A percentile compares a stretch with the other conserved stretches of the same genome.
Evolutionary conservation across 1,140 invertebrate genomes (phyloP).

Genomic region (Agraylea sexmaculata): DNA sequence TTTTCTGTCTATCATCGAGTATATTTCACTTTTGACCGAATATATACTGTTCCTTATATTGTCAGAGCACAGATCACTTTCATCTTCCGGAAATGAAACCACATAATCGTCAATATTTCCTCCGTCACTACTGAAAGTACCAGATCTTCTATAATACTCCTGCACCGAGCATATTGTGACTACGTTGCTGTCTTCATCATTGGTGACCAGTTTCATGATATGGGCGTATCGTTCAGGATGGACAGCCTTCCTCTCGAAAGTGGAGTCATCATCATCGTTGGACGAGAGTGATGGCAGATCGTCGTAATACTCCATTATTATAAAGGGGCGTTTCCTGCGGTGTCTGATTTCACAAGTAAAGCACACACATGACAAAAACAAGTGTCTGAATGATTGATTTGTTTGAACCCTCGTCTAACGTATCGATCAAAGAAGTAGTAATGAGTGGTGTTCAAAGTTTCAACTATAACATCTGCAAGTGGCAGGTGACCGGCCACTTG

Average conservation of each 20-base stretch:
- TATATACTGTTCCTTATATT: slow-evolving; percentile 14
- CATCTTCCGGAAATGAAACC: slow-evolving; percentile 18
- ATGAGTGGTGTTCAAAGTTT: too few species aligned
- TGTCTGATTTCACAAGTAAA: too few species aligned
- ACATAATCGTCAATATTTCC: slow-evolving; percentile 16
- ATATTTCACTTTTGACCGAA: slow-evolving; percentile 17
- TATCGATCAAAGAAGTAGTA: too few species aligned
- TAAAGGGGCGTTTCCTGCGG: too few species aligned
- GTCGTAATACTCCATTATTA: too few species aligned
- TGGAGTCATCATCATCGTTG: slow-evolving; percentile 15
- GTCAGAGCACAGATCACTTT: slow-evolving; percentile 15
- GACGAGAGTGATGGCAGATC: too few species aligned
- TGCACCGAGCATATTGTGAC: slow-evolving; percentile 18
- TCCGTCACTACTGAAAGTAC: slow-evolving; percentile 9
- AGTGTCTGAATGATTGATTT: too few species aligned
- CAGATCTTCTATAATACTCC: slow-evolving; percentile 18
- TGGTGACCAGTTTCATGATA: slow-evolving; percentile 15
- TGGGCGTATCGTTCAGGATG: slow-evolving; percentile 18
- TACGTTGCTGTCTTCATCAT: slow-evolving; percentile 15
- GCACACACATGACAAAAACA: too few species aligned
- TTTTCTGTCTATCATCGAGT: slow-evolving; percentile 14
- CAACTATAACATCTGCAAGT: too few species aligned
- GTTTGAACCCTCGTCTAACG: too few species aligned
- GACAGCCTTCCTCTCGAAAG: slow-evolving; percentile 16
- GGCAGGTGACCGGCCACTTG: too few species aligned